phyloP scores from a whole-genome alignment of 1,140 invertebrate genomes.

The Orius laevigatus region DNA sequence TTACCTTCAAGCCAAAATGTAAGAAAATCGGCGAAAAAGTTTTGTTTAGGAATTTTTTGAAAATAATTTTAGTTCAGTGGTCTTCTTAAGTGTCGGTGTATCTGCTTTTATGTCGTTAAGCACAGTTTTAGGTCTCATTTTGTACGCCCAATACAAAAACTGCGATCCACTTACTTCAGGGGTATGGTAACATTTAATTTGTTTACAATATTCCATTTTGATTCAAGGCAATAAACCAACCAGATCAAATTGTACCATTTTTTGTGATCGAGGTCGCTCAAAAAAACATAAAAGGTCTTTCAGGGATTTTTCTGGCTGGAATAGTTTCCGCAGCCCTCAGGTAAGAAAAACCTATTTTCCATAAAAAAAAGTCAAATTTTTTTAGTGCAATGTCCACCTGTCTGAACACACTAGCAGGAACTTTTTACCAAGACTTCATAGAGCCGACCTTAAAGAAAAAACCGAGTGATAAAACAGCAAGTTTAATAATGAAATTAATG shows the following conservation, averaged over 20 bases:
- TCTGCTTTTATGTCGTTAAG: slow-evolving; percentile 36
- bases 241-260: slow-evolving; percentile 53
- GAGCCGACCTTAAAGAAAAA: slow-evolving; percentile 43
- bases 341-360: no score
- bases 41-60: no score
- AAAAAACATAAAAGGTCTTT: slow-evolving; percentile 46
- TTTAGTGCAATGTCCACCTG: slow-evolving; percentile 61
- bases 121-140: slow-evolving; percentile 28
- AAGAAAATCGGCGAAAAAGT: no score
- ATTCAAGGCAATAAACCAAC: slow-evolving; percentile 20
- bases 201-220: no score
- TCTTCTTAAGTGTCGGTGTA: slow-evolving; percentile 46
- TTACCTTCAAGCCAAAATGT: slow-evolving; percentile 2
- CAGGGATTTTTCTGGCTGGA: slow-evolving; percentile 61
- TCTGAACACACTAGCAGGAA: slow-evolving; percentile 63
- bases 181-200: slow-evolving; percentile 19
- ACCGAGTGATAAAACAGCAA: slow-evolving; percentile 39
- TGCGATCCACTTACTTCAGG: slow-evolving; percentile 32
- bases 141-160: slow-evolving; percentile 32
- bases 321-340: slow-evolving; percentile 55
- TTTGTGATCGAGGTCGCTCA: slow-evolving; percentile 49
- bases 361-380: no score
- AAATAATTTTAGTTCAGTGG: slow-evolving; percentile 33
- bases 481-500: slow-evolving; percentile 47
- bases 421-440: slow-evolving; percentile 63